Evolutionary conservation across 2,888 invertebrate genomes (phyloP).

Genomic region (Malthinus flaveolus): DNA sequence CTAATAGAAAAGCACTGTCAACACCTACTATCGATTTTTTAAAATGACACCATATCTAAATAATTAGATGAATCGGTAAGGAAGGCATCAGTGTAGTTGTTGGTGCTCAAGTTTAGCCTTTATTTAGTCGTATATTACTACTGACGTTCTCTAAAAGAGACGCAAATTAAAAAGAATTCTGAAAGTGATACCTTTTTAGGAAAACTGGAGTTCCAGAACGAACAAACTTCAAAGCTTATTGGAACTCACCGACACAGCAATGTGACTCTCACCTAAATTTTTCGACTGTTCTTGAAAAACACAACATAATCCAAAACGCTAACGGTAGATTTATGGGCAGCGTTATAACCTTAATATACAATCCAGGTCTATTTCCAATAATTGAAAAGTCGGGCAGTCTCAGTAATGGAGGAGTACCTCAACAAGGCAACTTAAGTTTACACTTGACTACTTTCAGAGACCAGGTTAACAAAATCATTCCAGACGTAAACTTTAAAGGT

Average conservation of each 20-base stretch:
- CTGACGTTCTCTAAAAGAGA: no score
- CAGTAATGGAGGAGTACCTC: conserved; percentile 78
- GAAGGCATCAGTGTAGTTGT: no score
- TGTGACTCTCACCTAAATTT: conserved; percentile 68
- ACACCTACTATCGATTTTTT: no score
- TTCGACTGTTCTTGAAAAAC: conserved; percentile 60
- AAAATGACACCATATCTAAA: no score
- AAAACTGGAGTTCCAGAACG: neutral
- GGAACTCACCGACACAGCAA: conserved; percentile 79
- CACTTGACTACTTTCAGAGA: conserved; percentile 65
- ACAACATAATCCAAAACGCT: conserved; percentile 67
- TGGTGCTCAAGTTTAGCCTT: no score
- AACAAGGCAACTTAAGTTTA: conserved; percentile 67
- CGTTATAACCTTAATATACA: conserved; percentile 70
- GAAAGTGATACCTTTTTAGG: no score
- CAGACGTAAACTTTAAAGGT: conserved; percentile 65
- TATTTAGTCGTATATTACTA: no score
- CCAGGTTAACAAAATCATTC: conserved; percentile 63
- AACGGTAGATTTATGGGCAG: conserved; percentile 70
- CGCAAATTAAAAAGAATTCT: neutral
- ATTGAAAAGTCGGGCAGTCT: conserved; percentile 58
- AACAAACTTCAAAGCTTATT: conserved; percentile 58
- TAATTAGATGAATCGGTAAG: no score
- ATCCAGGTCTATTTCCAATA: conserved; percentile 71
- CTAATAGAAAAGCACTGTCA: no score